Base-by-base conservation (phyloP, 2,797 vertebrate genomes). In the Pangasius djambal region DNA sequence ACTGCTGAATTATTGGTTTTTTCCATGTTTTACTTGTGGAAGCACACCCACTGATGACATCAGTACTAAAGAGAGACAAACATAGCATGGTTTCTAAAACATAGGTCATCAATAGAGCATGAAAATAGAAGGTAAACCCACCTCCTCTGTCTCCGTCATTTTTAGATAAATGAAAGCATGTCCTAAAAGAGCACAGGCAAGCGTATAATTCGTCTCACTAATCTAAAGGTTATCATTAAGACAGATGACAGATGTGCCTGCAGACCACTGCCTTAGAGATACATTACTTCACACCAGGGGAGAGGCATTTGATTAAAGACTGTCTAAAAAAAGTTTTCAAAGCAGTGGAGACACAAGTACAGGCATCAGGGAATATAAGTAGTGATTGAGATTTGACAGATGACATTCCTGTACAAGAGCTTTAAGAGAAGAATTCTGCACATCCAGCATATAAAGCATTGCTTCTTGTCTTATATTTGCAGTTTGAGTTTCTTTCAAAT, bases 271-370 rank as follows among this genome's bases (percentile, higher is more conserved):
- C 87, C 86, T 84, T 77, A 63, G 65, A 88, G 86, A 87, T 87
- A 87, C 87, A 90, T 90, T 87, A 87, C 90, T 88, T 88, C 88
- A 85, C 89, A 92, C 88, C 85, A 86, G 87, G 88, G 69, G 48
- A 90, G 82, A 92, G 81, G 79, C 86, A 82, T 90, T 89, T 88
- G 85, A 92, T 92, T 89, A 87, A 88, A 89, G 77, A 87, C 90
- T 87, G 87, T 82, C 87, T 81, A 65, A 88, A 88, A 90, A 82
- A 44, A 83, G 57, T 61, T 87, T 88, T 88, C 55, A 87, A 84
- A 89, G 89, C 87, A 89, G 90, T 67, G 40, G 84, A 83, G 86
- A 90, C 69, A 86, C 88, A 86, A 74, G 85, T 75, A 75, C 85
- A 85, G 85, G 78, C 86, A 89, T 84, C 89, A 87, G 87, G 28